These are phyloP conservation scores for Crypturellus undulatus DNA, from an alignment of 2,113 vertebrate species.

Conservation along the genomic window DNA sequence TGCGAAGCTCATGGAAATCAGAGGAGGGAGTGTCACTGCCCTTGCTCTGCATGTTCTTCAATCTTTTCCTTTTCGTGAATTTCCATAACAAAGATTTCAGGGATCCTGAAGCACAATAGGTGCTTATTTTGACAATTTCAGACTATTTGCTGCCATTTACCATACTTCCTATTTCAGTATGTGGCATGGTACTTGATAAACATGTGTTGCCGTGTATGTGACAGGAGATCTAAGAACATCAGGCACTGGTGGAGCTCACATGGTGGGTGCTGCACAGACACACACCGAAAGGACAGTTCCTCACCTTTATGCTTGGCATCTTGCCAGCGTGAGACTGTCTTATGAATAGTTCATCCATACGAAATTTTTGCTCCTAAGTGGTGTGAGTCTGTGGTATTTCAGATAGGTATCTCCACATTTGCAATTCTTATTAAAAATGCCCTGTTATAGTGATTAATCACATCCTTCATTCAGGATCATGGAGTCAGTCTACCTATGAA, in stretches of 20 bases:
- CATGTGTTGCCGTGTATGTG: not conserved
- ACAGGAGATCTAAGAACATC: not conserved
- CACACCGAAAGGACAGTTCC: not conserved
- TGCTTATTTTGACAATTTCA: not conserved
- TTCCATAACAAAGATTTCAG: not conserved
- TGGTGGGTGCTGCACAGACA: not conserved
- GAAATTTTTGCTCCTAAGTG: not conserved
- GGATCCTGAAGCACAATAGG: not conserved
- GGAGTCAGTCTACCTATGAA: not conserved
- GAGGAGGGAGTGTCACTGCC: not conserved
- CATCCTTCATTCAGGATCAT: not conserved
- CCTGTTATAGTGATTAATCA: not conserved
- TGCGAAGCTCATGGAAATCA: not conserved
- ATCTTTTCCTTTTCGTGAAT: not conserved
- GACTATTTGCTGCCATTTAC: not conserved
- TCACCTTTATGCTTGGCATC: not conserved
- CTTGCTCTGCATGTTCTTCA: not conserved
- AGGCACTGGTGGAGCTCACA: not conserved
- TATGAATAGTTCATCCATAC: fast-evolving
- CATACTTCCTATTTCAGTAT: not conserved
- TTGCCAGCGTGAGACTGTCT: not conserved
- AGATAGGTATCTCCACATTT: not conserved
- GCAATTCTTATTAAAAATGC: not conserved
- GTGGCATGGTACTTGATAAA: not conserved
- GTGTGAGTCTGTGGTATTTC: not conserved